Conservation (phyloP, 2,797 vertebrate genomes). For the Typhlichthys subterraneus region DNA sequence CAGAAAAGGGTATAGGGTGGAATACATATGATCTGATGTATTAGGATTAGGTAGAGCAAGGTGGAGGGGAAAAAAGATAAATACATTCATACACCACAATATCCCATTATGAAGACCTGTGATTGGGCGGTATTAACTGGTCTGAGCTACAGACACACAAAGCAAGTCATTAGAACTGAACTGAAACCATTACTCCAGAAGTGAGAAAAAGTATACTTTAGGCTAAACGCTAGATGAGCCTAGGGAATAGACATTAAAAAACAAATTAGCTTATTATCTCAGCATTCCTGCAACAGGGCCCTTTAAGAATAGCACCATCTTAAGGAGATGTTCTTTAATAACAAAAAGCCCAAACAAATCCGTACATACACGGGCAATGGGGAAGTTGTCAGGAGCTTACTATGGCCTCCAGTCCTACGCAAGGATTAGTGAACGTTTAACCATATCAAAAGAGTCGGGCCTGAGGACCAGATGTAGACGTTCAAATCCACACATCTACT, state of each 20-base stretch:
- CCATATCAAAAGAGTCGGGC: conserved; percentile 55
- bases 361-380: conserved; percentile 1
- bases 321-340: not conserved
- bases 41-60: conserved; percentile 9
- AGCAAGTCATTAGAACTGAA: not conserved
- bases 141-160: not conserved
- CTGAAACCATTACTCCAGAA: no score
- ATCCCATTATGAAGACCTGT: no score
- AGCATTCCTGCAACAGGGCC: conserved; percentile 29
- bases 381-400: conserved; percentile 21
- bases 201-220: no score
- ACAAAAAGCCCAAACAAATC: not conserved
- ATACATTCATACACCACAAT: no score
- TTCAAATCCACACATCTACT: conserved; percentile 19
- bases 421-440: conserved; percentile 46
- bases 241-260: conserved; percentile 51
- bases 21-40: conserved; percentile 27
- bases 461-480: conserved; percentile 55
- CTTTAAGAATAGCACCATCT: conserved; percentile 20
- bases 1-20: not conserved
- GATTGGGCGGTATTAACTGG: no score
- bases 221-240: conserved; percentile 4
- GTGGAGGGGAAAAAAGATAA: not conserved
- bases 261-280: conserved; percentile 49
- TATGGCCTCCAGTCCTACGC: conserved; percentile 16